Percentiles rank a stretch among this genome's conserved stretches.
These are phyloP conservation scores for Oreochromis niloticus DNA, from an alignment of 2,113 vertebrate genomes.

Conservation along the genomic window DNA sequence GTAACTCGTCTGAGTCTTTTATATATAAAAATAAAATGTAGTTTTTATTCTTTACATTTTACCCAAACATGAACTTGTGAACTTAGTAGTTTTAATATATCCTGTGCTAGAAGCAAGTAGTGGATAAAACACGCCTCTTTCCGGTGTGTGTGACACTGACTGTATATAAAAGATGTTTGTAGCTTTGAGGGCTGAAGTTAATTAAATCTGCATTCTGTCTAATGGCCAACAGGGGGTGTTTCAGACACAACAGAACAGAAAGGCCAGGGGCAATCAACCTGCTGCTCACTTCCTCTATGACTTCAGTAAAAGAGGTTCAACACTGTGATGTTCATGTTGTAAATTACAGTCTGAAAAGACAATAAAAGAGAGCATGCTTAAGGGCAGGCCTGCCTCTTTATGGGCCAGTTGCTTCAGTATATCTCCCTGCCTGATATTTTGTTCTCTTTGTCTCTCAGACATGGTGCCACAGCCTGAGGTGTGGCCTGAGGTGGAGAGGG, in stretches of 20 bases:
- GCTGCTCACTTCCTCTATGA: accelerated
- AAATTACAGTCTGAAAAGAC: background rate
- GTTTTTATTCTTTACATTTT: background rate
- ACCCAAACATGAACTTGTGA: background rate
- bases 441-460: background rate
- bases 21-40: background rate
- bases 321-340: background rate
- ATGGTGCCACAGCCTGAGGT: conserved; percentile 25
- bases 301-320: background rate
- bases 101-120: background rate
- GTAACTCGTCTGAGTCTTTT: background rate
- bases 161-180: background rate
- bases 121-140: background rate
- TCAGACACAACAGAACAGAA: background rate
- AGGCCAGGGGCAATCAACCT: accelerated
- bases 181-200: background rate
- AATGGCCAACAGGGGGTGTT: background rate
- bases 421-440: background rate
- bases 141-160: accelerated
- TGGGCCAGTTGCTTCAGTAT: background rate
- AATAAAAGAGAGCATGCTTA: background rate
- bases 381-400: background rate
- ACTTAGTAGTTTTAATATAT: background rate
- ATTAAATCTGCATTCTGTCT: background rate
- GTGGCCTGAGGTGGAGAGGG: conserved; percentile 80